These are phyloP conservation scores for Lycocorax pyrrhopterus DNA, from an alignment of 2,113 vertebrate species.

Conservation along the genomic window DNA sequence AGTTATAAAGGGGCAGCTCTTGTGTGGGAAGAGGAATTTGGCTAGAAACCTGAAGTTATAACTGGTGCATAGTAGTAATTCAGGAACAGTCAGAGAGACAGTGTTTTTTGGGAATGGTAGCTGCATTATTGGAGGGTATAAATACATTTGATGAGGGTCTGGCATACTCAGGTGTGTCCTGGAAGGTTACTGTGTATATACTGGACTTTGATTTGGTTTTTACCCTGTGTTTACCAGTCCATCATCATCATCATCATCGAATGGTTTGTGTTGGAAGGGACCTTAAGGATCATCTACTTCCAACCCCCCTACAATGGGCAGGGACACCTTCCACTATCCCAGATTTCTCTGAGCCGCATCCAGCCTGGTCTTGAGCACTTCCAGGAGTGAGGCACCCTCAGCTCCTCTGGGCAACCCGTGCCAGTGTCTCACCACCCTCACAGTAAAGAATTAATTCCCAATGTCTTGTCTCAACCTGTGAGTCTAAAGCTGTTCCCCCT, in stretches of 20 bases:
- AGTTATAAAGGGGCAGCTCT: background rate
- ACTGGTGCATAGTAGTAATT: background rate
- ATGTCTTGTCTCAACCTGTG: background rate
- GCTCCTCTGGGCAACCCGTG: background rate
- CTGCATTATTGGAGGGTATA: background rate
- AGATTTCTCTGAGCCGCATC: background rate
- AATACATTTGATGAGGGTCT: background rate
- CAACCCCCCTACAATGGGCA: background rate
- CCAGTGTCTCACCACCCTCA: background rate
- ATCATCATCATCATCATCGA: background rate
- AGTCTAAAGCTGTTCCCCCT: background rate
- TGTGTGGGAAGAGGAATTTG: background rate
- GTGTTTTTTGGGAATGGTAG: background rate
- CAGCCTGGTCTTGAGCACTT: background rate
- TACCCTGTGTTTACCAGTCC: background rate
- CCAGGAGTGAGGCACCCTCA: background rate
- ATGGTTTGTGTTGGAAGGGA: background rate
- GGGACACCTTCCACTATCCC: background rate
- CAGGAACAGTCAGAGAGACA: background rate
- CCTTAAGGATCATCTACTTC: background rate
- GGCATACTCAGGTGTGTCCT: background rate
- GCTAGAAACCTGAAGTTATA: background rate
- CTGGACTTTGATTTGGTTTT: background rate
- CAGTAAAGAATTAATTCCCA: background rate
- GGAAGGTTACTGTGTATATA: background rate